Conservation (phyloP, 2,888 invertebrate genomes). For the Neoitamus cyanurus region DNA sequence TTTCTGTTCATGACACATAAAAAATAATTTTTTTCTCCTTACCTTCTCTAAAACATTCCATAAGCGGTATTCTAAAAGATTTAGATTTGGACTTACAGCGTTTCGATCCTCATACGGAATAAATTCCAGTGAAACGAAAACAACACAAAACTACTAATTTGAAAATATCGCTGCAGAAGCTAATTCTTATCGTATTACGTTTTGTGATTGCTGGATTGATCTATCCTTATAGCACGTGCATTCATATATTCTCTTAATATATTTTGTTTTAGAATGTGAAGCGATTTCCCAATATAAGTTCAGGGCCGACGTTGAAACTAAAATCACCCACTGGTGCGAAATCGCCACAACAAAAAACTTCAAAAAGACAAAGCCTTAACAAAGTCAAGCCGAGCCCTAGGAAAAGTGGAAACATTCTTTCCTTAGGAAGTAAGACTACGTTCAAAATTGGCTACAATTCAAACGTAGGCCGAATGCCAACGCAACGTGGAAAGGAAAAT, state of each 20-base stretch:
- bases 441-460: not conserved
- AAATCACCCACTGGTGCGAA: slow-evolving; percentile 61
- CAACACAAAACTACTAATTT: no score
- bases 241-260: not conserved
- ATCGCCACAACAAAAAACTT: not conserved
- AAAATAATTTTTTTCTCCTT: no score
- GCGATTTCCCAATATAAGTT: slow-evolving; percentile 61
- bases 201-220: not conserved
- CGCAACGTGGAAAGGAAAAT: slow-evolving; percentile 64
- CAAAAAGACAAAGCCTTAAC: not conserved
- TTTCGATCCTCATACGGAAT: no score
- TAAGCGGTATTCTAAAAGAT: no score
- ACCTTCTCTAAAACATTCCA: no score
- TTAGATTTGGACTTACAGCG: no score
- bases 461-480: not conserved
- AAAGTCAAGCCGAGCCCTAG: not conserved
- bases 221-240: not conserved
- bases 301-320: slow-evolving; percentile 57
- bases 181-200: no score
- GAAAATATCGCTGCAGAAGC: no score
- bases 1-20: no score
- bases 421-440: not conserved
- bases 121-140: no score
- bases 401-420: not conserved
- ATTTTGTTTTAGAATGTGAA: slow-evolving; percentile 57